Evolutionary conservation across 2,797 vertebrate species (phyloP), one percentile per base, ranked within the genome.

Genomic region (Poeciliopsis paucimaculata): DNA sequence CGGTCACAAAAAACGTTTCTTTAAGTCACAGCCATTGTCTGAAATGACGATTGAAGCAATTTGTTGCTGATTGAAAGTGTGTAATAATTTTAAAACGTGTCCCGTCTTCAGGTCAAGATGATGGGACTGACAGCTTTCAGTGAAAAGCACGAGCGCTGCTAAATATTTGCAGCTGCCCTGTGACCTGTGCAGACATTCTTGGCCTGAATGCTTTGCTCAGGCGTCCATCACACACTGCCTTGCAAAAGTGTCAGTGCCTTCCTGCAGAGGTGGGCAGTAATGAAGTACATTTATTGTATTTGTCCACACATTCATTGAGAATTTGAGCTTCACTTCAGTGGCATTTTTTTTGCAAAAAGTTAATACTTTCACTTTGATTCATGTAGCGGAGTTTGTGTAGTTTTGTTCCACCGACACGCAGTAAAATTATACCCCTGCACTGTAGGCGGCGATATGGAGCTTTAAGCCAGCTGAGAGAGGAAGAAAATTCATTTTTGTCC

Each of bases 101-200:
- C 80, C 92, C 82, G 82, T 91, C 78, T 81, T 92, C 86, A 86
- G 55, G 86, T 89, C 84, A 87, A 87, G 80, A 83, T 78, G 45
- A 82, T 81, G 75, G 85, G 90, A 90, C 72, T 85, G 91, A 89
- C 89, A 89, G 84, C 66, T 86, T 89, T 87, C 80, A 86, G 72
- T 88, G 84, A 88, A 89, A 90, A 88, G 73, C 82, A 60, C 77
- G 78, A 81, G 90, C 64, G 83, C 85, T 89, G 88, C 84, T 94
- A 93, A 95, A 95, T 91, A 88, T 94, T 94, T 93, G 91, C 95
- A 95, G 95, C 89, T 95, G 93, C 88, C 83, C 88, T 88, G 85
- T 88, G 84, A 88, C 82, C 88, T 77, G 85, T 81, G 88, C 84
- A 87, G 70, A 83, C 91, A 88, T 89, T 88, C 78, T 82, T 91